phyloP scores from a whole-genome alignment of 2,888 invertebrate species.

The Cephus rjabovi region DNA sequence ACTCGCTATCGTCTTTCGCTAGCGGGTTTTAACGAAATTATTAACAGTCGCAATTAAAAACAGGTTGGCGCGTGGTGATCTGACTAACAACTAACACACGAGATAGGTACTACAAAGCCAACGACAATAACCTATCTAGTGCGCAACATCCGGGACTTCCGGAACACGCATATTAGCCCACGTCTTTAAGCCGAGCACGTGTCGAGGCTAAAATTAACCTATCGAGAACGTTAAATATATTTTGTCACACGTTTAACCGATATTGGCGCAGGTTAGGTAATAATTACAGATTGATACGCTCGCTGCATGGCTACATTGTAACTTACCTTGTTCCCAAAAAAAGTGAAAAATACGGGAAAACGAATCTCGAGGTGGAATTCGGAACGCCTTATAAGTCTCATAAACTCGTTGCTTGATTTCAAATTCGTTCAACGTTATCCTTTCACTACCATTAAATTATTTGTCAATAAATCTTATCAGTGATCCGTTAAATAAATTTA shows the following conservation, averaged over 20 bases:
- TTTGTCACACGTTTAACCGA: slow-evolving; percentile 14
- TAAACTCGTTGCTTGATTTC: not conserved
- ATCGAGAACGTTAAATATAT: slow-evolving; percentile 9
- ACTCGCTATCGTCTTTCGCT: slow-evolving; percentile 31
- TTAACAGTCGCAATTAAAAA: slow-evolving; percentile 53
- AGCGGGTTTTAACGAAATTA: slow-evolving; percentile 37
- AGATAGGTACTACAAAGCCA: slow-evolving; percentile 57
- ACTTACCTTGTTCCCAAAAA: not conserved
- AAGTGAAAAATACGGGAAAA: slow-evolving; percentile 1
- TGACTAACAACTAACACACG: slow-evolving; percentile 59
- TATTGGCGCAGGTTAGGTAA: slow-evolving; percentile 7
- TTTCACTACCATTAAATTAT: too few relatives aligned
- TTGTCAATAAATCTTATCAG: not conserved
- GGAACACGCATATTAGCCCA: slow-evolving; percentile 35
- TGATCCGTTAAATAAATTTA: not conserved
- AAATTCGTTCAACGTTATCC: not conserved
- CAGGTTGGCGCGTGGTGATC: slow-evolving; percentile 61
- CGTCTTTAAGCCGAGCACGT: slow-evolving; percentile 14
- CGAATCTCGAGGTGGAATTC: not conserved
- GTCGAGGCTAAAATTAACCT: not conserved
- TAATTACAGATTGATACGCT: slow-evolving; percentile 8
- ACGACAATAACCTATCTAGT: slow-evolving; percentile 60
- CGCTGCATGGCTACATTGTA: slow-evolving; percentile 11
- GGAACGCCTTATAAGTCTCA: not conserved
- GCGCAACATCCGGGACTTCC: slow-evolving; percentile 53